Evolutionary conservation across 2,888 invertebrate species (phyloP).

Genomic region (Drosophila mimica): DNA sequence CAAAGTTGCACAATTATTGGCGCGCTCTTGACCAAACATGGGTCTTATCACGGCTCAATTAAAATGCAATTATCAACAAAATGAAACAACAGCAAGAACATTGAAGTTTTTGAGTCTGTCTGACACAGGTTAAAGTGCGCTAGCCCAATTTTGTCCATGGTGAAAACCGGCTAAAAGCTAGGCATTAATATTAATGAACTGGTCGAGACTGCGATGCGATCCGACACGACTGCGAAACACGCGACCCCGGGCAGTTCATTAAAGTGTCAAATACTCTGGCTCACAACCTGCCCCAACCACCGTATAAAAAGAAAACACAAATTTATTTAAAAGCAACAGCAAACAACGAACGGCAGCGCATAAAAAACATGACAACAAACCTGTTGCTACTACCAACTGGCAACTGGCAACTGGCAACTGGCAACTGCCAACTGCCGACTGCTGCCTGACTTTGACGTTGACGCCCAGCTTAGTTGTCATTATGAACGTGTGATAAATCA

Average conservation of each 20-base stretch:
- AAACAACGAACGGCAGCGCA: slow-evolving; percentile 48
- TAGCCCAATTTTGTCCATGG: slow-evolving; percentile 55
- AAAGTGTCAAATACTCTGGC: slow-evolving; percentile 75
- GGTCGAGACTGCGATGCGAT: slow-evolving; percentile 21
- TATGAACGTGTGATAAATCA: slow-evolving; percentile 76
- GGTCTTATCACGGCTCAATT: slow-evolving; percentile 51
- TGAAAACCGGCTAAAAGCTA: slow-evolving; percentile 48
- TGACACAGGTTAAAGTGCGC: slow-evolving; percentile 51
- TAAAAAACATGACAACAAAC: slow-evolving; percentile 60
- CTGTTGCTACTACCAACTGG: slow-evolving; percentile 56
- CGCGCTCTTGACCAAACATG: slow-evolving; percentile 11
- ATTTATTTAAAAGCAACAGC: slow-evolving; percentile 42
- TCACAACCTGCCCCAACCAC: slow-evolving; percentile 24
- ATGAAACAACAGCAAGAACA: slow-evolving; percentile 29
- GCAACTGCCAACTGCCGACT: slow-evolving; percentile 9
- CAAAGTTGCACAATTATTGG: slow-evolving; percentile 39
- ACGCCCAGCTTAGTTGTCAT: slow-evolving; percentile 62
- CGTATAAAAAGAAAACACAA: slow-evolving; percentile 28
- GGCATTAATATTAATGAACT: slow-evolving; percentile 75
- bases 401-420: slow-evolving; percentile 5
- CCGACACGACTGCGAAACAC: slow-evolving; percentile 50
- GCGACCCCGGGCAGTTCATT: slow-evolving; percentile 75
- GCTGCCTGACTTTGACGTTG: slow-evolving; percentile 13
- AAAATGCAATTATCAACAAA: slow-evolving; percentile 72
- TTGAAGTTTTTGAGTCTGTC: slow-evolving; percentile 50